Evolutionary conservation across 2,797 vertebrate genomes (phyloP), one percentile per base, ranked within the genome.

Genomic region (Phyllotis vaccarum): DNA sequence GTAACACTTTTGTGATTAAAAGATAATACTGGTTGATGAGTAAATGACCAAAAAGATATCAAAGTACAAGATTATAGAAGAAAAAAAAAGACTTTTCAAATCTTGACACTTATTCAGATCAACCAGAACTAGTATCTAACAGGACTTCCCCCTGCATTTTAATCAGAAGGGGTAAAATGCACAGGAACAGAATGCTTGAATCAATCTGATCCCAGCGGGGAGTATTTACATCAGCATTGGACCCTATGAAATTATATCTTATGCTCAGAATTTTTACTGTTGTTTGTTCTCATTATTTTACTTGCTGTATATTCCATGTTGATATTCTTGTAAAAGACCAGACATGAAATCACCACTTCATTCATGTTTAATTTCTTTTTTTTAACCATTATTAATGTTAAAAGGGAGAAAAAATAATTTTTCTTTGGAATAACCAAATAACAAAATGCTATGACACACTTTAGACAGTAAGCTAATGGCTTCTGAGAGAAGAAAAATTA

Each of bases 351-450:
- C 43, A 12, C 3, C 8, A 72, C 22, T 58, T 14, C 21, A 56
- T 5, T 27, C 11, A 58, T 80, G 14, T 58, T 54, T n/a, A 37
- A 37, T 54, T 24, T 60, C 19, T 21, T 31, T 46, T 70, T 49
- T 29, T 8, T 49, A 49, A 83, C 5, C 58, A 90, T 90, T 89
- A 34, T 93, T 74, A 13, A 2, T 12, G 54, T 94, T 90, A 13
- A 72, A 89, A 40, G 91, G 27, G 72, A 70, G 76, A 68, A 37
- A 86, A 49, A n/a, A 90, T 24, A 37, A 68, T 85, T 62, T 83
- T 82, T 3, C 66, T 95, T 52, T 70, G 31, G 93, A 96, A 90
- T 95, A 96, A 95, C 72, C 46, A 93, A 93, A 89, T 79, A 80
- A 60, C 70, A 96, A 96, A 93, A 90, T 82, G 40, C 85, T 46